These are phyloP conservation scores for Alentia gelatinosa DNA, from an alignment of 2,888 invertebrate species.

Conservation along the genomic window DNA sequence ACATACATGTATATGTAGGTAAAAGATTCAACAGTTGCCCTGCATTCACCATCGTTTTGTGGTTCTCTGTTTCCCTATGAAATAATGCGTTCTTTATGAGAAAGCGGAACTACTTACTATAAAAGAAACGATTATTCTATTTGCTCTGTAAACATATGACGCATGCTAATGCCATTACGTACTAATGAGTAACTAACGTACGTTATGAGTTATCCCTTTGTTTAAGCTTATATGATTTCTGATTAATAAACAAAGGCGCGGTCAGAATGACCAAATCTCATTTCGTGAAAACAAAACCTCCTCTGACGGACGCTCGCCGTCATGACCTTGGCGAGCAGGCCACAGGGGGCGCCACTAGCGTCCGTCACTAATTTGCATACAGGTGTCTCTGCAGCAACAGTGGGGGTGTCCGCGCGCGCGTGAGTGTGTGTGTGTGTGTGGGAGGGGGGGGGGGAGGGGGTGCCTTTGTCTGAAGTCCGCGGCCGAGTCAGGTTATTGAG, in stretches of 20 bases:
- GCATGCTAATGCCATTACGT: not conserved
- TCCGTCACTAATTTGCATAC: slow-evolving; percentile 22
- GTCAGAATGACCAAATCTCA: not conserved
- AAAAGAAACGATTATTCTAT: no score
- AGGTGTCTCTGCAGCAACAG: not conserved
- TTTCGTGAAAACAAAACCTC: no score
- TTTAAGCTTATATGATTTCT: not conserved
- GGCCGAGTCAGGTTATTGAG: not conserved
- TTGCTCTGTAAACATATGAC: no score
- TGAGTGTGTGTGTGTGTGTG: not conserved
- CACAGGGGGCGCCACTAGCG: not conserved
- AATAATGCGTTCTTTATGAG: no score
- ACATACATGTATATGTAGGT: no score
- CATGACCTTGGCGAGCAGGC: not conserved
- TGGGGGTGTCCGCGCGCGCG: not conserved
- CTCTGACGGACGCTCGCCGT: no score
- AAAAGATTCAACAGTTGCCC: no score
- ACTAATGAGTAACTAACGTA: not conserved
- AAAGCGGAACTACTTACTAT: no score
- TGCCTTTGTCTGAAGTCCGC: not conserved
- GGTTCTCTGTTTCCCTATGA: no score
- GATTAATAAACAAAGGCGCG: not conserved
- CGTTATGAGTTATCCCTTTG: no score
- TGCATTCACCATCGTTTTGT: no score
- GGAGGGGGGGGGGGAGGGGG: no score